Base-by-base conservation (phyloP, 2,888 invertebrate genomes). In the Acheta domesticus region DNA sequence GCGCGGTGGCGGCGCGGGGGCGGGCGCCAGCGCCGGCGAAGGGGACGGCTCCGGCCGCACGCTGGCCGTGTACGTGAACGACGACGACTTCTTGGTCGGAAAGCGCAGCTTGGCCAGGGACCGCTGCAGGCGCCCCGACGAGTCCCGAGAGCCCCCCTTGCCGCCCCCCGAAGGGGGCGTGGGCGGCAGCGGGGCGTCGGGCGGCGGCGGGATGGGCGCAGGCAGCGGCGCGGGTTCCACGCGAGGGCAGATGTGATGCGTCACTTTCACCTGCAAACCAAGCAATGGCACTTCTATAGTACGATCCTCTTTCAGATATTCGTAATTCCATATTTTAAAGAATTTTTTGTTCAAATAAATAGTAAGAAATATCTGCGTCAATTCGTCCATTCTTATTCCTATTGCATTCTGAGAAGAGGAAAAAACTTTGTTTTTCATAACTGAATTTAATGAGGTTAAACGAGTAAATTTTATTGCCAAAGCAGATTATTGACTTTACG, bases 11-110 rank as follows among this genome's bases (percentile, higher is more conserved):
- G 62, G 62, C 16, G 62, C 16, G 16, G 62, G 62, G 16, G 62
- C 62, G 14, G 62, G 62, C n/a, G 62, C n/a, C 1, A 19, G 21
- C 48, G 50, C 48, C n/a, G 62, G 50, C 2, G 48, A 20, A 16
- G 50, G 76, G 16, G 77, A 77, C 20, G 76, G n/a, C 8, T 78
- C 79, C n/a, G 77, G 78, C 20, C 76, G n/a, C 8, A 78, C 79
- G 50, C 80, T 86, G 0, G 84, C 84, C 8, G 86, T 85, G 81
- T 86, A 87, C 36, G 87, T 87, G 80, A 87, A 87, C 20, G 87
- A 87, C 0, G 87, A 87, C 0, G 87, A 87, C 81, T 87, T 87
- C 79, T 86, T 87, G 50, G 86, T 87, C 0, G 86, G 86, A 79
- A 86, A 86, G 73, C 86, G 84, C 76, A 85, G 85, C 79, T 84